Conservation (phyloP, 1,140 invertebrate genomes). For the Drosophila pruinosa region DNA sequence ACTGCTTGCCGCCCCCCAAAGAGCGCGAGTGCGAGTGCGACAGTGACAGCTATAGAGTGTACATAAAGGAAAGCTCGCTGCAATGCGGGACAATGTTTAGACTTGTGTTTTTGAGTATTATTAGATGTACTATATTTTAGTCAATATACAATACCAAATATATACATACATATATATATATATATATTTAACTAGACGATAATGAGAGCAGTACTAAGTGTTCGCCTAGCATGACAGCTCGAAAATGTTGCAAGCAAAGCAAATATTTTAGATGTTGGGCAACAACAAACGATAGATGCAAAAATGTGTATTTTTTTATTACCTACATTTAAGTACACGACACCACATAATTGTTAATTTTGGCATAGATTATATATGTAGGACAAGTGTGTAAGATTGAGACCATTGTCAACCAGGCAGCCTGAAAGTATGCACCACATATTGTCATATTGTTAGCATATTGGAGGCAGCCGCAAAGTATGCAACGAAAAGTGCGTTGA, state of each 20-base stretch:
- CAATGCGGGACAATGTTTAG: constrained; percentile 54
- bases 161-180: constrained; percentile 6
- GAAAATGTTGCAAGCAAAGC: constrained; percentile 3
- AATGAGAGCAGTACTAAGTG: background rate
- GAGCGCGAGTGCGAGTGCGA: background rate
- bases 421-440: background rate
- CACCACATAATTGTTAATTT: background rate
- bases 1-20: too few relatives aligned
- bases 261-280: background rate
- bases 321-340: constrained; percentile 37
- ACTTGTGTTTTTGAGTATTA: constrained; percentile 82
- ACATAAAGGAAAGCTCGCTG: constrained; percentile 7
- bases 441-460: too few relatives aligned
- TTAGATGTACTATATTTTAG: constrained; percentile 76
- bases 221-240: constrained; percentile 10
- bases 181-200: background rate
- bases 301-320: constrained; percentile 71
- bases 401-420: too few relatives aligned
- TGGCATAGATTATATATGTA: background rate
- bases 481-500: too few relatives aligned
- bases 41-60: background rate
- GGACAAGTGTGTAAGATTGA: background rate
- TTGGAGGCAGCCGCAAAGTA: background rate
- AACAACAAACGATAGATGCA: background rate
- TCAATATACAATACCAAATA: constrained; percentile 41